Percentiles rank a stretch among this genome's conserved stretches.
Evolutionary conservation across 2,113 vertebrate genomes (phyloP).

Genomic region (Syrrhaptes paradoxus): DNA sequence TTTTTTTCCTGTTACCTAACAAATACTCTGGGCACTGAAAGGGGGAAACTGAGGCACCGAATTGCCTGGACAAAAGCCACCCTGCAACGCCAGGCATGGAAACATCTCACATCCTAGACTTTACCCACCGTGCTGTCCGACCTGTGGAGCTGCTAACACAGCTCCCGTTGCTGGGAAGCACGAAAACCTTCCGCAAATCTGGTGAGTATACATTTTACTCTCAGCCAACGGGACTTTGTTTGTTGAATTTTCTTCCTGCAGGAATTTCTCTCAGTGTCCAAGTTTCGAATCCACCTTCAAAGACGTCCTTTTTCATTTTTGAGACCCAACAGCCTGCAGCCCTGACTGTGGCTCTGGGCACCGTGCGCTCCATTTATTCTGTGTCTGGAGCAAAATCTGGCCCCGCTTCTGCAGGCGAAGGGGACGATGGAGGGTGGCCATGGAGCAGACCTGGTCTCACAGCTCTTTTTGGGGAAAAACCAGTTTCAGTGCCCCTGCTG

Average conservation of each 20-base stretch:
- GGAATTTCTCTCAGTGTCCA: background rate
- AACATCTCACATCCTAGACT: background rate
- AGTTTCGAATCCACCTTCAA: background rate
- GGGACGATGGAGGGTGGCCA: background rate
- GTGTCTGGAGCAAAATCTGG: background rate
- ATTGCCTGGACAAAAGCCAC: background rate
- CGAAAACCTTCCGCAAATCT: background rate
- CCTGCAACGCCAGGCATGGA: background rate
- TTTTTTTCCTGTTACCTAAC: background rate
- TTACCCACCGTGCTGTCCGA: fast-evolving
- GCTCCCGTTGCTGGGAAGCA: background rate
- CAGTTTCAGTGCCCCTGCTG: background rate
- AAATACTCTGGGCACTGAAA: background rate
- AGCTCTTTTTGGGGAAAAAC: background rate
- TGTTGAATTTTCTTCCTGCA: conserved; percentile 34
- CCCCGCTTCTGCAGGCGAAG: fast-evolving
- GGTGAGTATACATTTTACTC: background rate
- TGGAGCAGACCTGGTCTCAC: background rate
- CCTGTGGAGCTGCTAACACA: background rate
- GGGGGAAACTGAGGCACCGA: background rate
- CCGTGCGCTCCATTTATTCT: fast-evolving
- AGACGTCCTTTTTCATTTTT: background rate
- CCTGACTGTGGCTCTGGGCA: background rate
- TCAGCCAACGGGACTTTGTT: background rate
- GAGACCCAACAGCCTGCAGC: background rate